Conservation (phyloP, 2,797 vertebrate species). For the Sebastes steindachneri region DNA sequence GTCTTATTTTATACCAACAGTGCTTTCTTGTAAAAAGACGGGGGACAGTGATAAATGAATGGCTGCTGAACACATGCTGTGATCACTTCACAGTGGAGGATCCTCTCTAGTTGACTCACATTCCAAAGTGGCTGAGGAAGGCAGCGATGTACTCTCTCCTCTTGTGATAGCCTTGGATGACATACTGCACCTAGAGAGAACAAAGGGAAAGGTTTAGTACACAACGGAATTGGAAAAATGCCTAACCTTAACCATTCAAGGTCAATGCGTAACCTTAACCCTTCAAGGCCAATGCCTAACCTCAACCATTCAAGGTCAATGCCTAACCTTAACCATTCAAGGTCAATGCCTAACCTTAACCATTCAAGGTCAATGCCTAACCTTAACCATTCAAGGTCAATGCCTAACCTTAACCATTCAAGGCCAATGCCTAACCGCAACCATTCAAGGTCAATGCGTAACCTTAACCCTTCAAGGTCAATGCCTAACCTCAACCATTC, state of each 20-base stretch:
- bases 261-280: too few relatives aligned
- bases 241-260: too few relatives aligned
- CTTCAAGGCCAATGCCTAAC: rapidly evolving
- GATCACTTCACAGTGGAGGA: neutral
- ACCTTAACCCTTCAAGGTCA: rapidly evolving
- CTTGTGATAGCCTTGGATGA: conserved; percentile 99
- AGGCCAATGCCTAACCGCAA: too few relatives aligned
- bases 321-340: too few relatives aligned
- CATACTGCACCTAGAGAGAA: conserved; percentile 91
- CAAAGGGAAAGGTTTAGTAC: neutral
- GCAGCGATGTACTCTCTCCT: conserved; percentile 98
- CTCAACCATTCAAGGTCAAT: rapidly evolving
- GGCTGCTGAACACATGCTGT: neutral
- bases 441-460: too few relatives aligned
- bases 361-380: rapidly evolving
- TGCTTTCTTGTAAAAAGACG: neutral
- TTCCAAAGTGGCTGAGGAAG: conserved; percentile 99
- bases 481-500: too few relatives aligned
- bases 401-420: rapidly evolving
- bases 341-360: rapidly evolving
- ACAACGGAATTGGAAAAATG: neutral
- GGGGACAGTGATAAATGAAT: neutral
- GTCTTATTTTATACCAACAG: neutral
- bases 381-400: rapidly evolving
- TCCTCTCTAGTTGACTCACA: conserved; percentile 85